Evolutionary conservation across 2,888 invertebrate species (phyloP).

Genomic region (Diplazon laetatorius): DNA sequence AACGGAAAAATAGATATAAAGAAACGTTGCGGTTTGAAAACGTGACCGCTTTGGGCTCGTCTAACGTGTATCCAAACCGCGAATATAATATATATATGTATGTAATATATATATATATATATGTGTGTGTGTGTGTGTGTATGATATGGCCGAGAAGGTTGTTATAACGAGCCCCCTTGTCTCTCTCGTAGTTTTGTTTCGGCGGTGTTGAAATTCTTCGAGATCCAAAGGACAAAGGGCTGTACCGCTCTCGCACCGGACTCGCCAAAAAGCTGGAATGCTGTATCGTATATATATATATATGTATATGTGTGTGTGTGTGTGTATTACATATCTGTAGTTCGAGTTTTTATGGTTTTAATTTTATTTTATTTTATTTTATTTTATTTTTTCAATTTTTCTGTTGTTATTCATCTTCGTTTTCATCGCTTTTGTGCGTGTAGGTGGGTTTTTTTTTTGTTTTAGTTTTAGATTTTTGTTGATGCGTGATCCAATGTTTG

Average conservation of each 20-base stretch:
- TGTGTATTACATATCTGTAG: conserved; percentile 5
- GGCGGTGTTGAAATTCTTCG: conserved; percentile 75
- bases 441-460: too few species aligned
- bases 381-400: conserved; percentile 1
- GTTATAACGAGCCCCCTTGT: conserved; percentile 62
- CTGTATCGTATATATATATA: conserved; percentile 17
- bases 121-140: conserved; percentile 15
- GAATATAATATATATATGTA: conserved; percentile 28
- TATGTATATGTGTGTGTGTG: too few species aligned
- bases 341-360: background rate
- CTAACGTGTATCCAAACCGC: background rate
- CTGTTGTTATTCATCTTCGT: background rate
- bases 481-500: too few species aligned
- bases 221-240: conserved; percentile 73
- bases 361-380: background rate
- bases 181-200: conserved; percentile 65
- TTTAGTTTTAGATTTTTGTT: too few species aligned
- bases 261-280: conserved; percentile 26
- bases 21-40: conserved; percentile 15
- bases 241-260: conserved; percentile 67
- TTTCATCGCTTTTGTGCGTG: too few species aligned
- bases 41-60: conserved; percentile 4
- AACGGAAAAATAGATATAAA: conserved; percentile 12
- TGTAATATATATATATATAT: conserved; percentile 45
- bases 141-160: conserved; percentile 36